Evolutionary conservation across 2,797 vertebrate genomes (phyloP), one percentile per base, ranked within the genome.

Genomic region (Antrozous pallidus): DNA sequence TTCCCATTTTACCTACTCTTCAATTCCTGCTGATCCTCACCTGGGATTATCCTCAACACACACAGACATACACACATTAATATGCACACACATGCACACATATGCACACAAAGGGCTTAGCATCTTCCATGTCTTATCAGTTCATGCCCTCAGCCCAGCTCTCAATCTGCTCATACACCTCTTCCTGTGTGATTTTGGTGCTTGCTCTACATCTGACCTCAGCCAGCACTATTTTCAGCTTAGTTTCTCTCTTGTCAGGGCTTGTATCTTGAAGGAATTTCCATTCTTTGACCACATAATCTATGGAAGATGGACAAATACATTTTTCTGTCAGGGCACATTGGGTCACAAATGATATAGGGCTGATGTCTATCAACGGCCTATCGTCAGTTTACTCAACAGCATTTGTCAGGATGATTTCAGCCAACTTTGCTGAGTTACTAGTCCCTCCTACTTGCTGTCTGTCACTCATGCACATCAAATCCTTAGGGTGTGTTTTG

Each of bases 241-340:
- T 26, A 31, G 58, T 12, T 45, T 20, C 36, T 84, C 14, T 73
- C 47, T 92, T 36, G 26, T 90, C 77, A 24, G 5, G 36, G 8
- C 47, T 74, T 26, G 58, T 71, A 1, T 28, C n/a, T 80, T 38
- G 28, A 79, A 75, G 31, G 31, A 28, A 78, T 77, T 79, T 45
- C 58, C 17, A 1, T 87, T 49, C 91, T 91, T 38, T 51, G 42
- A 69, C 51, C 0, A 0, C 26, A 90, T 22, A n/a, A 2, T n/a
- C 61, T n/a, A 16, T 83, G 65, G 65, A 28, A 84, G 31, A 40
- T 70, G 63, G 81, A 92, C 71, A 94, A 67, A 92, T 31, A 69
- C 0, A 0, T 61, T 81, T 81, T 61, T 20, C 36, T 63, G 6
- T n/a, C 49, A 47, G 42, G 73, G 58, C 47, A 81, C 14, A 8